These are phyloP conservation scores for Chromobotia macracanthus DNA, from an alignment of 2,797 vertebrate genomes.

Conservation along the genomic window DNA sequence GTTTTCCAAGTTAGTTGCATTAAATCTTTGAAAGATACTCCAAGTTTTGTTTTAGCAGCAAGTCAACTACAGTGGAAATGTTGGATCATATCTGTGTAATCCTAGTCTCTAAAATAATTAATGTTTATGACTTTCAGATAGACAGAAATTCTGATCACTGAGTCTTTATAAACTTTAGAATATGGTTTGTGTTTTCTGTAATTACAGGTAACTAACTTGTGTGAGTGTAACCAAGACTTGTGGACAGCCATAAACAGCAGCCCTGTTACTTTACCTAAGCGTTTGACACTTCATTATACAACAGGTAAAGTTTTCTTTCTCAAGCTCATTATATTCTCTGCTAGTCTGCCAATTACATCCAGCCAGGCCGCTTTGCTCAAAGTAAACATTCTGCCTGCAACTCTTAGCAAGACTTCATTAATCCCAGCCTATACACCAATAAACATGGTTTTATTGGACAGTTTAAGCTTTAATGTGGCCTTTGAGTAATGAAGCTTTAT, in stretches of 20 bases:
- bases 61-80: too few relatives aligned
- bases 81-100: too few relatives aligned
- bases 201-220: background rate
- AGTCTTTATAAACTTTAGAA: too few relatives aligned
- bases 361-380: conserved; percentile 11
- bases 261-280: background rate
- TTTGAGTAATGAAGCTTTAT: conserved; percentile 32
- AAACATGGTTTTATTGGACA: conserved; percentile 31
- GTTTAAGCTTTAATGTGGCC: conserved; percentile 30
- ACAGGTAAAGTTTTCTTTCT: conserved; percentile 19
- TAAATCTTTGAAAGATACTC: too few relatives aligned
- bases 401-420: conserved; percentile 33
- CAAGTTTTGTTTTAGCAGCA: too few relatives aligned
- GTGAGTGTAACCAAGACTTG: background rate
- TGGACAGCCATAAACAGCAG: background rate
- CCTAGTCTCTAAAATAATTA: too few relatives aligned
- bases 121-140: too few relatives aligned
- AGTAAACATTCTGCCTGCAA: conserved; percentile 28
- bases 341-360: conserved; percentile 1
- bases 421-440: conserved; percentile 16
- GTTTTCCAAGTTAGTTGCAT: too few relatives aligned
- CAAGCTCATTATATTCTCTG: conserved; percentile 33
- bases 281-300: conserved; percentile 1
- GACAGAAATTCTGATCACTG: too few relatives aligned
- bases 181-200: too few relatives aligned